Evolutionary conservation across 2,113 vertebrate species (phyloP).

Genomic region (Phasianus colchicus): DNA sequence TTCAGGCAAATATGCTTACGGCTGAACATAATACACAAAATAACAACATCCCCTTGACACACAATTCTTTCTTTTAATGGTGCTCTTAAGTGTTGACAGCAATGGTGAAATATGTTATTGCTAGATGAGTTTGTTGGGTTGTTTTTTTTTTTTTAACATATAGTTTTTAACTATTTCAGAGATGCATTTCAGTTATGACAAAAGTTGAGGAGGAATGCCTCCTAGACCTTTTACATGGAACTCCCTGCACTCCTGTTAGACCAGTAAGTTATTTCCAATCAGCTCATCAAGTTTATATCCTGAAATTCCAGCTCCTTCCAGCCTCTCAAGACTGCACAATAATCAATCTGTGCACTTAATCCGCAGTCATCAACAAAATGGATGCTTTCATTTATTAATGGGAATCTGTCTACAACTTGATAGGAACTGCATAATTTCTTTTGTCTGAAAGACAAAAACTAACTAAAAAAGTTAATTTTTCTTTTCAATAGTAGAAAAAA

Average conservation of each 20-base stretch:
- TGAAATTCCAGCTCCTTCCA: not conserved
- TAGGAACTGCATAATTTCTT: fast-evolving
- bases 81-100: conserved; percentile 71
- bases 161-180: conserved; percentile 67
- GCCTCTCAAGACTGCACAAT: not conserved
- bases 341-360: not conserved
- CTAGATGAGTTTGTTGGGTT: not conserved
- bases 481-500: not conserved
- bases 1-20: conserved; percentile 80
- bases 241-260: not conserved
- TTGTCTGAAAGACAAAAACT: not conserved
- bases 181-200: not conserved
- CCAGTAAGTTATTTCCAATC: not conserved
- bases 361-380: not conserved
- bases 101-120: conserved; percentile 70
- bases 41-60: conserved; percentile 74
- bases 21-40: conserved; percentile 77
- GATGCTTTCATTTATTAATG: not conserved
- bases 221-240: not conserved
- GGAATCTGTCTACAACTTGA: not conserved
- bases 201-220: not conserved
- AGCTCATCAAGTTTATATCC: not conserved
- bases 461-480: not conserved
- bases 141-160: not conserved
- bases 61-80: conserved; percentile 72